Percentiles rank a stretch among this genome's conserved stretches.
These are phyloP conservation scores for Ecliptopera silaceata DNA, from an alignment of 2,888 invertebrate species.

Conservation along the genomic window DNA sequence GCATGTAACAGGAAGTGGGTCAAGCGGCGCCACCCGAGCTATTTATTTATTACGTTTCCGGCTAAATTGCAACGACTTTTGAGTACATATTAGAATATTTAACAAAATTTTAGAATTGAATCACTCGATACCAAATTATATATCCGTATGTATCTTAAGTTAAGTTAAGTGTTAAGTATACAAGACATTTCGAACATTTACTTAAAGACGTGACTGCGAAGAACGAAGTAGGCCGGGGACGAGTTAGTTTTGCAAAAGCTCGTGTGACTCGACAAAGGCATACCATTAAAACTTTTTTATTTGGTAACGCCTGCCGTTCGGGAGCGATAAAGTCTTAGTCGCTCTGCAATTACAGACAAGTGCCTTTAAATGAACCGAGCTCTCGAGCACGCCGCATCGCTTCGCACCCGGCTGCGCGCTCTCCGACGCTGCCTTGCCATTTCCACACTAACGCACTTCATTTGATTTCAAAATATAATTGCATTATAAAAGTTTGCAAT, in stretches of 20 bases:
- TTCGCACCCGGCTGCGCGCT: constrained; percentile 70
- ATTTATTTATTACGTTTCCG: constrained; percentile 81
- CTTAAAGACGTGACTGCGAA: constrained; percentile 11
- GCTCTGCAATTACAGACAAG: constrained; percentile 81
- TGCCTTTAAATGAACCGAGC: constrained; percentile 81
- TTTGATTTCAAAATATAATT: constrained; percentile 65
- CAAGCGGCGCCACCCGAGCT: constrained; percentile 76
- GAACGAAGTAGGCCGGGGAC: constrained; percentile 37
- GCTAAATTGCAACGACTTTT: constrained; percentile 74
- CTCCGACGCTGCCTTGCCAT: constrained; percentile 59
- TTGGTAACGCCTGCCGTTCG: constrained; percentile 68
- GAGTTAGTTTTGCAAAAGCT: constrained; percentile 46
- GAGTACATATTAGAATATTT: no score
- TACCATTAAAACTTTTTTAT: constrained; percentile 79
- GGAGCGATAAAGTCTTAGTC: constrained; percentile 74
- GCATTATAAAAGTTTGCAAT: constrained; percentile 41
- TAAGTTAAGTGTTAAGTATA: no score
- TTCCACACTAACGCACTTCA: constrained; percentile 66
- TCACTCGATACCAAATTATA: constrained; percentile 5
- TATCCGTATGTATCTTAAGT: no score
- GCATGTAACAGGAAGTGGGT: constrained; percentile 81
- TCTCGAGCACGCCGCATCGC: constrained; percentile 81
- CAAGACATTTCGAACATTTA: not conserved
- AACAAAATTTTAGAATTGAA: not conserved
- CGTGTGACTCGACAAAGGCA: constrained; percentile 58